Evolutionary conservation across 2,888 invertebrate genomes (phyloP).

Genomic region (Pharmacophagus antenor): DNA sequence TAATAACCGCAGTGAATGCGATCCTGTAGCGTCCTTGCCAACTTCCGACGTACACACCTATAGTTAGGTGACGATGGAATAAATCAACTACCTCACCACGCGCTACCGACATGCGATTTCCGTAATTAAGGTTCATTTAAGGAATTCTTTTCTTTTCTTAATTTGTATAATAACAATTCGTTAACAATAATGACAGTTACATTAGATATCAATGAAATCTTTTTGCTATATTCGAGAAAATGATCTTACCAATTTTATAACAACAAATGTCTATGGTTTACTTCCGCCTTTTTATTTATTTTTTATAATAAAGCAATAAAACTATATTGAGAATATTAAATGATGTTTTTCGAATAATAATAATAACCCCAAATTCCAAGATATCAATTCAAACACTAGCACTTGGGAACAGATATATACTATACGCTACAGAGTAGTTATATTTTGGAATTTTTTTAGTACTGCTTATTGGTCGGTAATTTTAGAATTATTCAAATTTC

Average conservation of each 20-base stretch:
- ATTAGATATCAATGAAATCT: too few species aligned
- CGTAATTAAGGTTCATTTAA: not conserved
- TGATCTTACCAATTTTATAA: not conserved
- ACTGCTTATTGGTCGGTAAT: not conserved
- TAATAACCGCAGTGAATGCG: slow-evolving; percentile 40
- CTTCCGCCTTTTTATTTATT: too few species aligned
- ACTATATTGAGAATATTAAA: too few species aligned
- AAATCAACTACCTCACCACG: slow-evolving; percentile 2
- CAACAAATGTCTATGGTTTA: too few species aligned
- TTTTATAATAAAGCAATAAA: too few species aligned
- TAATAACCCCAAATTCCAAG: too few species aligned
- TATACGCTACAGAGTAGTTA: too few species aligned
- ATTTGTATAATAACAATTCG: too few species aligned
- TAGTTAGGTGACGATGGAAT: slow-evolving; percentile 14
- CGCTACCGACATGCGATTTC: slow-evolving; percentile 9
- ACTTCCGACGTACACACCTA: slow-evolving; percentile 43
- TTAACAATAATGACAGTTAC: too few species aligned
- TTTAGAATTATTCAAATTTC: not conserved
- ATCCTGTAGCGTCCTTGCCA: slow-evolving; percentile 45
- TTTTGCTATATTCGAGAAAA: not conserved
- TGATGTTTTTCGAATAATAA: too few species aligned
- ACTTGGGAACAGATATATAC: too few species aligned
- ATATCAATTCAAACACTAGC: too few species aligned
- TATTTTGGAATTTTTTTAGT: not conserved
- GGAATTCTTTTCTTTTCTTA: not conserved